Conservation (phyloP, 2,888 invertebrate genomes). For the Plagiodera versicolora region DNA sequence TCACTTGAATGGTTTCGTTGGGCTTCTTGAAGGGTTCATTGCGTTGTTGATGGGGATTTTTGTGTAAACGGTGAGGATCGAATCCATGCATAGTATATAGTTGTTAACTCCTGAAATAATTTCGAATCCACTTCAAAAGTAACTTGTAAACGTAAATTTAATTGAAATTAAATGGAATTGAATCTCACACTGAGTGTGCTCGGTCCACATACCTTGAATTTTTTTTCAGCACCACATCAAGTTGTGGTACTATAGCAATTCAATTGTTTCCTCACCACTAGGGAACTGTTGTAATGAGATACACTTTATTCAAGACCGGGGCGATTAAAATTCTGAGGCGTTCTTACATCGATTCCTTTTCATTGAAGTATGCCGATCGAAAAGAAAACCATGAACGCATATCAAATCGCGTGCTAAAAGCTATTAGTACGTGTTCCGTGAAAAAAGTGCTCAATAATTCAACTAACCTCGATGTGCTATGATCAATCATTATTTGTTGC, state of each 20-base stretch:
- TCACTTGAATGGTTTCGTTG: conserved; percentile 32
- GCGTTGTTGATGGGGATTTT: conserved; percentile 24
- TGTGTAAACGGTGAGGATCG: conserved; percentile 5
- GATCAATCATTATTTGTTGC: conserved; percentile 39
- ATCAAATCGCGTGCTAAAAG: conserved; percentile 41
- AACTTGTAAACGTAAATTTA: no score
- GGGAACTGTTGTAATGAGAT: conserved; percentile 3
- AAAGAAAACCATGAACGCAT: conserved; percentile 17
- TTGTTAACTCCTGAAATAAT: no score
- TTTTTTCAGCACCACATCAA: no score
- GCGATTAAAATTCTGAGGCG: background rate
- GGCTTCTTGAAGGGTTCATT: background rate
- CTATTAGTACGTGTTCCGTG: conserved; percentile 41
- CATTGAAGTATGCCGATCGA: conserved; percentile 18
- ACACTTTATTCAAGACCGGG: conserved; percentile 4
- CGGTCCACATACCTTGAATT: no score
- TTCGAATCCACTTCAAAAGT: no score
- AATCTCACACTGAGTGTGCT: no score
- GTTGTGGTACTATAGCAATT: no score
- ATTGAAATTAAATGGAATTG: no score
- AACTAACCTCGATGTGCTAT: conserved; percentile 39
- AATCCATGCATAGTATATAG: conserved; percentile 22
- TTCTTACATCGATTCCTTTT: conserved; percentile 9
- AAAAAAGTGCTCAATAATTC: conserved; percentile 46
- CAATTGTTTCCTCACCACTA: background rate